Evolutionary conservation across 35 echinoderm and acorn worm species (phyloP).

Genomic region (Acanthaster planci): DNA sequence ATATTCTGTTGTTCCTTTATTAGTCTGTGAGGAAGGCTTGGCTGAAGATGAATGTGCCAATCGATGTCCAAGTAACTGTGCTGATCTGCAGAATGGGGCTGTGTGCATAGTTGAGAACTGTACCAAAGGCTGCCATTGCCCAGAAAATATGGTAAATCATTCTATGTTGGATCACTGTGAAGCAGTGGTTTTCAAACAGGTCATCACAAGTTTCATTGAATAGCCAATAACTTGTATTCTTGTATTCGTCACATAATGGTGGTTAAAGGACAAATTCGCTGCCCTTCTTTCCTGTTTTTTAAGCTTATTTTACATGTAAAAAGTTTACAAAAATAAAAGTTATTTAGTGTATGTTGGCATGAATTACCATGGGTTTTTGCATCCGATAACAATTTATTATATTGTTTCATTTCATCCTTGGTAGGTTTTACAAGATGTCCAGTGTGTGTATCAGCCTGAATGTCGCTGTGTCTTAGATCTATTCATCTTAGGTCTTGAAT

Average conservation of each 20-base stretch:
- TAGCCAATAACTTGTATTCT: no score
- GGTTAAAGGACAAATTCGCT: no score
- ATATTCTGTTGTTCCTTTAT: neutral
- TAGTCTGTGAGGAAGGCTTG: conserved; percentile 42
- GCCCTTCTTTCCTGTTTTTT: no score
- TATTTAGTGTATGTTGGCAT: no score
- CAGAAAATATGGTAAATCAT: conserved; percentile 65
- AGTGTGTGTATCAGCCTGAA: conserved; percentile 38
- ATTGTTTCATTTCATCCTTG: neutral
- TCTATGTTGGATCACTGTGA: no score
- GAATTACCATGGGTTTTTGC: no score
- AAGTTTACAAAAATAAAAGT: no score
- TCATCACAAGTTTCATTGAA: no score
- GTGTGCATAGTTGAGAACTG: conserved; percentile 46
- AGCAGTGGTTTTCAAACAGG: no score
- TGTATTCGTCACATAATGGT: no score
- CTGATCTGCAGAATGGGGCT: conserved; percentile 64
- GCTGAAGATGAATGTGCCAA: conserved; percentile 52
- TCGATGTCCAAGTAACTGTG: conserved; percentile 58
- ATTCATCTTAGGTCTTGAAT: neutral
- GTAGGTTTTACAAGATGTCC: conserved; percentile 49
- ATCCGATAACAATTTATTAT: no score
- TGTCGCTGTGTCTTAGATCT: conserved; percentile 44
- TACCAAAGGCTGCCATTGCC: conserved; percentile 72
- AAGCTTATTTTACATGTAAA: no score